Evolutionary conservation across 2,888 invertebrate genomes (phyloP).

Genomic region (Yponomeuta evonymella): DNA sequence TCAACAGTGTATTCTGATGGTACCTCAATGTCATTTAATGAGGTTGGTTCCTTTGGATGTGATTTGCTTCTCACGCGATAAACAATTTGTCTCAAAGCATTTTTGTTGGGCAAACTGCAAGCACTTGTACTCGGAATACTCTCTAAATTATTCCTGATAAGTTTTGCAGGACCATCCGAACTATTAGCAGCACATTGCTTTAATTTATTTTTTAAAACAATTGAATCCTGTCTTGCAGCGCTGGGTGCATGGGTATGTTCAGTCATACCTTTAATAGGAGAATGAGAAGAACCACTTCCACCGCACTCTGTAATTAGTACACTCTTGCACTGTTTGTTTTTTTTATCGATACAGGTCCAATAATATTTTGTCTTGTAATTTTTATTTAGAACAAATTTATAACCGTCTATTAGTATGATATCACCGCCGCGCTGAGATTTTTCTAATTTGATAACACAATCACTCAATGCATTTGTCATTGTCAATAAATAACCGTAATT

Average conservation of each 20-base stretch:
- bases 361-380: background rate
- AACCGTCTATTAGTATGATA: background rate
- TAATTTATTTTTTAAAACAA: conserved; percentile 14
- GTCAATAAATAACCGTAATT: background rate
- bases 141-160: conserved; percentile 16
- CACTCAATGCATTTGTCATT: conserved; percentile 1
- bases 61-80: conserved; percentile 12
- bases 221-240: conserved; percentile 16
- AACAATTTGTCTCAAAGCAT: conserved; percentile 17
- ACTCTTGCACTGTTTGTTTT: conserved; percentile 3
- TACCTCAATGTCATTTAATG: conserved; percentile 17
- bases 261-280: conserved; percentile 13
- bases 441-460: conserved; percentile 4
- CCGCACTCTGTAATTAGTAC: conserved; percentile 1
- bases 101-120: conserved; percentile 15
- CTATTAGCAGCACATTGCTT: conserved; percentile 9
- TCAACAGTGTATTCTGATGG: conserved; percentile 18
- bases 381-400: conserved; percentile 2
- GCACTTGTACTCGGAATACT: conserved; percentile 16
- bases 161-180: conserved; percentile 12
- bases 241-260: conserved; percentile 17
- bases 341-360: background rate
- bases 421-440: background rate
- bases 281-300: conserved; percentile 2
- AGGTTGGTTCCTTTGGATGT: conserved; percentile 16